A percentile compares a stretch with the other conserved stretches of the same genome.
These are phyloP conservation scores for Emys orbicularis DNA, from an alignment of 2,797 vertebrate species.

Conservation along the genomic window DNA sequence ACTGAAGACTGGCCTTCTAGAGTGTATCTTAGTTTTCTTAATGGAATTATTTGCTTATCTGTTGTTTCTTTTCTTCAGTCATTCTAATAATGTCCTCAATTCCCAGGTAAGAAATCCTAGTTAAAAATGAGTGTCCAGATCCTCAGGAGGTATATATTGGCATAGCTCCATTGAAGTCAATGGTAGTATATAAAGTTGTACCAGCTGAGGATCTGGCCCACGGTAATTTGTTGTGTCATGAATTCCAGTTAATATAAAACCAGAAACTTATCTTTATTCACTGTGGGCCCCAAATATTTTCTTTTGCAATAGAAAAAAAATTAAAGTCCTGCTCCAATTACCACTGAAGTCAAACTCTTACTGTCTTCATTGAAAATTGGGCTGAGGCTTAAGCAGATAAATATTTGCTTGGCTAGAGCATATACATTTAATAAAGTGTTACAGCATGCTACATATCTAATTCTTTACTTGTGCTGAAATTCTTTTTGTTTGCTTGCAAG, in stretches of 20 bases:
- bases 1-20: slow-evolving; percentile 1
- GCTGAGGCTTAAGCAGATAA: not conserved
- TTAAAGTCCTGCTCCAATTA: not conserved
- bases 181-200: not conserved
- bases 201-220: not conserved
- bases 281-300: not conserved
- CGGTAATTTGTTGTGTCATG: accelerated
- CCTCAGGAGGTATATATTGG: not conserved
- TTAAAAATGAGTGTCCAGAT: not conserved
- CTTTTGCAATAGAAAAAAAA: not conserved
- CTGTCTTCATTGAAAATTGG: not conserved
- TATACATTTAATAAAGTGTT: not conserved
- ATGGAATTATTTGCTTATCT: slow-evolving; percentile 34
- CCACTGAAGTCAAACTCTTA: not conserved
- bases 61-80: slow-evolving; percentile 27
- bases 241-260: not conserved
- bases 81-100: not conserved
- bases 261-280: not conserved
- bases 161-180: not conserved
- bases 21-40: slow-evolving; percentile 27
- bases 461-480: not conserved
- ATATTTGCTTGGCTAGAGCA: not conserved
- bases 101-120: not conserved
- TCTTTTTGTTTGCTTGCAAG: not conserved
- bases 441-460: not conserved